Evolutionary conservation across 1,140 invertebrate species (phyloP), one percentile per base, ranked within the genome.

Genomic region (Acromyrmex charruanus): DNA sequence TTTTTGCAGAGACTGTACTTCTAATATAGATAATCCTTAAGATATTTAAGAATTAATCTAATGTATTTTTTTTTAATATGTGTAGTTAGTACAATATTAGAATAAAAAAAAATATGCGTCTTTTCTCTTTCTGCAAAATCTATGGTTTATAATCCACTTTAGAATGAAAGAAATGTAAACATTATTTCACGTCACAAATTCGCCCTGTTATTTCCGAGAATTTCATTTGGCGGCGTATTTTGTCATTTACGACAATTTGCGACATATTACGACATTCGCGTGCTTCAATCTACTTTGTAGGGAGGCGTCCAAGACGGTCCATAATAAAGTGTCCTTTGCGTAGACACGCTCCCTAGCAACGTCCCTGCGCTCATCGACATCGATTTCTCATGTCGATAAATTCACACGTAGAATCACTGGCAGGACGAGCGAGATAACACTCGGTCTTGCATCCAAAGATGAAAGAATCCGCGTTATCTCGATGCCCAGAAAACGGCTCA

Each of bases 371-470:
- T 39, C 81, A 53, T 25, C 35, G 69, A 61, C 69, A 71, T 82
- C 65, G 86, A 88, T 79, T 85, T 85, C 75, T 49, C 61, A 71
- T 28, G 61, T 74, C 44, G 79, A 87, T 87, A 89, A 75, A 71
- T 72, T 35, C 51, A 21, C 79, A 12, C 25, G 31, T 58, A n/a
- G 61, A 80, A 68, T 80, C 77, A 61, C 44, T 68, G 44, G 10
- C 58, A 81, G 53, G 51, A 12, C 10, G 39, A 35, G 7, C 35
- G 63, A 6, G 85, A 74, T 77, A 77, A 88, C 51, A 12, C 16
- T 65, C 7, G 28, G 10, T 49, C 69, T 18, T 51, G 44, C 35
- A 49, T 66, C 18, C 3, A 59, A 25, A 25, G 25, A 55, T 16
- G 4, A 59, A n/a, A 31, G 44, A 44, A n/a, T 49, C 0, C 18